Conservation (phyloP, 1,140 invertebrate genomes). For the Coelopa frigida region DNA sequence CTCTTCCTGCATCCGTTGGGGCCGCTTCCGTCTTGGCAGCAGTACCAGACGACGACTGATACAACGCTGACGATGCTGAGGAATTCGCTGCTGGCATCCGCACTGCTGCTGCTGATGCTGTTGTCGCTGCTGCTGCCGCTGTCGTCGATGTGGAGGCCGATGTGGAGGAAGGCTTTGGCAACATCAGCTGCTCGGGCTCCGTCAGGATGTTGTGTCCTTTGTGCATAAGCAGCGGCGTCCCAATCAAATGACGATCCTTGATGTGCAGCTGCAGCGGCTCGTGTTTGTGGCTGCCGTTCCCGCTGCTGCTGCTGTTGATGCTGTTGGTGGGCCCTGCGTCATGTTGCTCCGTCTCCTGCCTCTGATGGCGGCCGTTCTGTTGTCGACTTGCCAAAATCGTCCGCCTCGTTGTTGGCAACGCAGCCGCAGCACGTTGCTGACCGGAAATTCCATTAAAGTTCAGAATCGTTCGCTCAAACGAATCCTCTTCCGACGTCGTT, state of each 20-base stretch:
- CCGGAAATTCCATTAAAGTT: too few relatives aligned
- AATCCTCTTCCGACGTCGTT: too few relatives aligned
- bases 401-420: neutral
- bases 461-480: too few relatives aligned
- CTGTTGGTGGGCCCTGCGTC: neutral
- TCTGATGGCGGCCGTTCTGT: conserved; percentile 1
- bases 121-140: conserved; percentile 10
- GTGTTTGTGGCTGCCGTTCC: conserved; percentile 24
- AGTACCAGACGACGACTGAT: too few relatives aligned
- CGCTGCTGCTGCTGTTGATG: conserved; percentile 2
- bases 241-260: conserved; percentile 43
- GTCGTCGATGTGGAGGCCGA: neutral
- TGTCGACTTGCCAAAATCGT: conserved; percentile 5
- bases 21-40: too few relatives aligned
- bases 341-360: neutral
- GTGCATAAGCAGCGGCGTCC: conserved; percentile 38
- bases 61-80: neutral
- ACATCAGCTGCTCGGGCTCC: conserved; percentile 5
- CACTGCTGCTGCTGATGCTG: conserved; percentile 18
- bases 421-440: too few relatives aligned
- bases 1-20: conserved; percentile 22
- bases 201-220: conserved; percentile 32
- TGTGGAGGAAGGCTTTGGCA: conserved; percentile 2
- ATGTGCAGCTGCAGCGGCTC: conserved; percentile 34
- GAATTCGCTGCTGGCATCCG: conserved; percentile 6